Base-by-base conservation (phyloP, 1,140 invertebrate genomes). In the Camponotus floridanus region DNA sequence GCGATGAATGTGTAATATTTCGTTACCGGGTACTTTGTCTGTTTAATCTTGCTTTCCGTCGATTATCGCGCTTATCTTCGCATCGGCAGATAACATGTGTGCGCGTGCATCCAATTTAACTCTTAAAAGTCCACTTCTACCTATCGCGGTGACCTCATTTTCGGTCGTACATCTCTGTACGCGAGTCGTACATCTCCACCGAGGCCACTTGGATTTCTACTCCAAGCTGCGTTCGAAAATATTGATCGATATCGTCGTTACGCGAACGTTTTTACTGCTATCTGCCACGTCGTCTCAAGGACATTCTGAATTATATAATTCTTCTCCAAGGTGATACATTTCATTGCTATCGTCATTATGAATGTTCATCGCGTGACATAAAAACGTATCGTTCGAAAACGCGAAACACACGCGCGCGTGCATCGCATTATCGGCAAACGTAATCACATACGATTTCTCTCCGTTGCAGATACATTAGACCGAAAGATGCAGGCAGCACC, bases 381-480 rank as follows among this genome's bases (percentile, higher is more conserved):
- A 81, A 81, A 33, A 8, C 45, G 39, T 36, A 3, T 13, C 15
- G 21, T 11, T 62, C 9, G 7, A 1, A 26, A 65, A 26, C 26
- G 42, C 4, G 13, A n/a, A 70, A 26, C 26, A 33, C 9, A 13
- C n/a, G 39, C 9, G 39, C 67, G n/a, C 5, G 4, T 9, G n/a
- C 26, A 26, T 21, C 15, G n/a, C 9, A 33, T 70, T 70, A 71
- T 59, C 26, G 48, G 36, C 13, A n/a, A 45, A 0, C 21, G 2
- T 68, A 55, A 26, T 6, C 4, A 73, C 39, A 33, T 21, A 7
- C 6, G 71, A 57, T 36, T 78, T 71, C 78, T 65, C 59, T 79
- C 86, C 61, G 71, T 92, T 88, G 48, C 90, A 94, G 93, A 64
- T 89, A 73, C 68, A 71, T 91, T 90, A 83, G 88, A 92, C 73